Conservation (phyloP, 2,888 invertebrate species). For the Volucella zonaria region DNA sequence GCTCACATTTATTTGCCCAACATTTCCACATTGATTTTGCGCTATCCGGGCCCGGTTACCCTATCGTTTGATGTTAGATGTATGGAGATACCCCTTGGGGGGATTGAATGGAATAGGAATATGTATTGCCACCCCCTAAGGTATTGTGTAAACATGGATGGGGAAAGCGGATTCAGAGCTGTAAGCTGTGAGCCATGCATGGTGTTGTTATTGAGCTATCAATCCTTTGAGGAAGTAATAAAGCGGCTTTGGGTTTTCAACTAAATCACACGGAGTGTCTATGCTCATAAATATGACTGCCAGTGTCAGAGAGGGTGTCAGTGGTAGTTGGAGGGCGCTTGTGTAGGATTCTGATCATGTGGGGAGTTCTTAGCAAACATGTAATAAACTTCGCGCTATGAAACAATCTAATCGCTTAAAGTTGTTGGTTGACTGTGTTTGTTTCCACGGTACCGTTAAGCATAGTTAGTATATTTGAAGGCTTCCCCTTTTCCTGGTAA, state of each 20-base stretch:
- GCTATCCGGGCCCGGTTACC: slow-evolving; percentile 1
- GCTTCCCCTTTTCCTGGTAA: too few species aligned
- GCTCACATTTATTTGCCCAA: slow-evolving; percentile 69
- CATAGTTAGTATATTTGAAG: too few species aligned
- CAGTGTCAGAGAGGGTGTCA: not conserved
- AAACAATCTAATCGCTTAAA: too few species aligned
- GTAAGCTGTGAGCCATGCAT: slow-evolving; percentile 9
- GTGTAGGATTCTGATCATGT: not conserved
- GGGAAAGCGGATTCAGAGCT: not conserved
- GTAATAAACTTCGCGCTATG: not conserved
- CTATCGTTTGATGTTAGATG: slow-evolving; percentile 8
- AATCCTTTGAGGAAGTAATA: slow-evolving; percentile 68
- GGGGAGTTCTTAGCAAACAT: slow-evolving; percentile 16
- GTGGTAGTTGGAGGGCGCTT: not conserved
- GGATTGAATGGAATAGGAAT: slow-evolving; percentile 19
- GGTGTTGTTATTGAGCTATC: slow-evolving; percentile 60
- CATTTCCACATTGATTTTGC: slow-evolving; percentile 58
- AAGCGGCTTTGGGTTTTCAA: slow-evolving; percentile 51
- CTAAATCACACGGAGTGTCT: slow-evolving; percentile 48
- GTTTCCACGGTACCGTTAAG: too few species aligned
- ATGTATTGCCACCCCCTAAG: slow-evolving; percentile 46
- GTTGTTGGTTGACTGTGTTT: too few species aligned
- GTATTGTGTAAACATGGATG: slow-evolving; percentile 42
- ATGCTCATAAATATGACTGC: slow-evolving; percentile 27
- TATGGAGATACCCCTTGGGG: not conserved